Evolutionary conservation across 2,797 vertebrate genomes (phyloP).

Genomic region (Coendou prehensilis): DNA sequence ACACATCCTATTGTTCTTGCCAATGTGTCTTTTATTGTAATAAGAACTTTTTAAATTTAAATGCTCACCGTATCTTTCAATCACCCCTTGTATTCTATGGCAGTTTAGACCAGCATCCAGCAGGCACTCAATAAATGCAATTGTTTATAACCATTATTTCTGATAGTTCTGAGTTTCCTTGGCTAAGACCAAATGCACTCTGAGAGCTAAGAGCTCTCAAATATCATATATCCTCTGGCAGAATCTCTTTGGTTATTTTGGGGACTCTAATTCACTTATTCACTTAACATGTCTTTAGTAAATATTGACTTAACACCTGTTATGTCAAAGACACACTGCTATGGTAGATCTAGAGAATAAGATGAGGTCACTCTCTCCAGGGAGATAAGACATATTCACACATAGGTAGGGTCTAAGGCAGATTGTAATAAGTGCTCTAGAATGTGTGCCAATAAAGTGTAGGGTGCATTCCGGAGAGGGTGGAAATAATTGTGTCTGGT

Average conservation of each 20-base stretch:
- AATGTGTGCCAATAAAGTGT: neutral
- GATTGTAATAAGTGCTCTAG: neutral
- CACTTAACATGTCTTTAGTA: constrained; percentile 37
- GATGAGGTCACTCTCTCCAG: constrained; percentile 24
- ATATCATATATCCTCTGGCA: neutral
- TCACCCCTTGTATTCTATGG: neutral
- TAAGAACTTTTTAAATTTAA: neutral
- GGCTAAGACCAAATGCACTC: constrained; percentile 15
- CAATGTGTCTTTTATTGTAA: neutral
- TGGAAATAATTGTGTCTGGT: no score
- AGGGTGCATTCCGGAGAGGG: neutral
- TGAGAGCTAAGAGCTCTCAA: neutral
- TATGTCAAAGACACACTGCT: neutral
- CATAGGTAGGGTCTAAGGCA: neutral
- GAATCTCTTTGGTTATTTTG: constrained; percentile 31
- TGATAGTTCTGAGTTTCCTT: constrained; percentile 33
- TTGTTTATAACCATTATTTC: neutral
- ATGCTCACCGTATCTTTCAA: neutral
- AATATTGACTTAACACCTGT: constrained; percentile 68
- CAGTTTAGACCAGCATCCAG: neutral
- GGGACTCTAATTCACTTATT: constrained; percentile 51
- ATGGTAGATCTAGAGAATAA: neutral
- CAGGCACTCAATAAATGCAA: neutral
- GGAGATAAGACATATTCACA: constrained; percentile 12
- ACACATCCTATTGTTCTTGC: neutral